Base-by-base conservation (phyloP, 2,113 vertebrate genomes). In the Caranx melampygus region DNA sequence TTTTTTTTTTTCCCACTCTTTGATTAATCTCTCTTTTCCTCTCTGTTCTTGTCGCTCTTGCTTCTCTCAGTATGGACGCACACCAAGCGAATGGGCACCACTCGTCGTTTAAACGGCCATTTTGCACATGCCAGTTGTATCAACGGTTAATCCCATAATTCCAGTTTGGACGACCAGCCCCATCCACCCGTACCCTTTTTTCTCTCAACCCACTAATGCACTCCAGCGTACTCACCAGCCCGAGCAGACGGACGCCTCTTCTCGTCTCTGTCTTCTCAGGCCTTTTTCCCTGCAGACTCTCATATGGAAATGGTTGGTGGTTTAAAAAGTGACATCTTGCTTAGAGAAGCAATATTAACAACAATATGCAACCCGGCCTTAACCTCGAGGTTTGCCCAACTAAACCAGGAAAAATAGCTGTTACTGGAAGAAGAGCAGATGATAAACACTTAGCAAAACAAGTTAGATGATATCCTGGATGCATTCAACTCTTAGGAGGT, bases 1-100 rank as follows among this genome's bases (percentile, higher is more conserved):
- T 6, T 31, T 6, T 5, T n/a, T n/a, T n/a, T 10, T 57, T 34
- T 37, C 15, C 35, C 18, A 14, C 4, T 55, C 15, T 21, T 3
- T n/a, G 4, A 20, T 11, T 15, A 1, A 15, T 1, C 10, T 2
- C 0, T 0, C 4, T 16, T 52, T 34, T 6, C 26, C 9, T 49
- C 11, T 26, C 7, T 58, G 0, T 66, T 6, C 7, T 45, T n/a
- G 3, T 33, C 2, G 14, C 16, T 67, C 47, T 13, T 37, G 40
- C 64, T 35, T 49, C 58, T 5, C 14, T 0, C 94, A 98, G 97
- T 97, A 97, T 0, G 97, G 96, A 86, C 85, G 89, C 0, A 90
- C n/a, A 12, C 26, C 33, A 1, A 96, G 95, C 5, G 93, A 97
- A 11, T 98, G 97, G 97, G 93, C 93, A 0, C 88, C 95, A 0